phyloP scores from a whole-genome alignment of 2,888 invertebrate genomes.

The Philaethria dido region DNA sequence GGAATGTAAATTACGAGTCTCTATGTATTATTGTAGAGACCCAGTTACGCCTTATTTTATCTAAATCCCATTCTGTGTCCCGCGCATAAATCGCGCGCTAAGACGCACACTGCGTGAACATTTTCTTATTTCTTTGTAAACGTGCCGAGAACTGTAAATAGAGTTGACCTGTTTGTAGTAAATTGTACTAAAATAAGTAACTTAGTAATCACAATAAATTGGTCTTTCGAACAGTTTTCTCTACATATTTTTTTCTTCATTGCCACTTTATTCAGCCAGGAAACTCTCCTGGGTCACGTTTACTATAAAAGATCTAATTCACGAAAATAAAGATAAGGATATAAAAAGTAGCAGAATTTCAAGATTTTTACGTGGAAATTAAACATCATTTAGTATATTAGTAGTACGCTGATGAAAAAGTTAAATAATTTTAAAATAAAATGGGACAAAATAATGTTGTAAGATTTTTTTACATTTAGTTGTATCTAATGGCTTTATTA shows the following conservation, averaged over 20 bases:
- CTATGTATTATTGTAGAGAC: slow-evolving; percentile 45
- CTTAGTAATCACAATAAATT: slow-evolving; percentile 19
- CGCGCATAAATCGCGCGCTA: slow-evolving; percentile 78
- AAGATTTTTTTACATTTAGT: neutral
- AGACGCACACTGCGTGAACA: slow-evolving; percentile 78
- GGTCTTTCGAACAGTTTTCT: slow-evolving; percentile 2
- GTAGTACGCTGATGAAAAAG: no score
- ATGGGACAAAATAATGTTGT: no score
- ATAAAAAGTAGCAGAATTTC: neutral
- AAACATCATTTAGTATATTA: neutral
- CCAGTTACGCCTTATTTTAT: slow-evolving; percentile 74
- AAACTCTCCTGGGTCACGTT: slow-evolving; percentile 22
- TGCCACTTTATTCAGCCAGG: slow-evolving; percentile 15
- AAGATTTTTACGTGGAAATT: neutral
- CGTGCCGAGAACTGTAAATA: slow-evolving; percentile 76
- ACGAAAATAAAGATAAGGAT: neutral
- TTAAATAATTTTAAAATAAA: no score
- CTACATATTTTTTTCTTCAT: slow-evolving; percentile 16
- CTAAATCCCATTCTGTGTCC: slow-evolving; percentile 81
- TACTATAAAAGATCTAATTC: slow-evolving; percentile 14
- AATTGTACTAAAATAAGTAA: slow-evolving; percentile 33
- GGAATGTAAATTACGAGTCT: slow-evolving; percentile 34
- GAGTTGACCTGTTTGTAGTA: slow-evolving; percentile 39
- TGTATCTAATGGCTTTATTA: no score
- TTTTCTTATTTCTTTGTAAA: slow-evolving; percentile 79